Evolutionary conservation across 2,888 invertebrate species (phyloP).

Genomic region (Imbricaverruca yamaguchii): DNA sequence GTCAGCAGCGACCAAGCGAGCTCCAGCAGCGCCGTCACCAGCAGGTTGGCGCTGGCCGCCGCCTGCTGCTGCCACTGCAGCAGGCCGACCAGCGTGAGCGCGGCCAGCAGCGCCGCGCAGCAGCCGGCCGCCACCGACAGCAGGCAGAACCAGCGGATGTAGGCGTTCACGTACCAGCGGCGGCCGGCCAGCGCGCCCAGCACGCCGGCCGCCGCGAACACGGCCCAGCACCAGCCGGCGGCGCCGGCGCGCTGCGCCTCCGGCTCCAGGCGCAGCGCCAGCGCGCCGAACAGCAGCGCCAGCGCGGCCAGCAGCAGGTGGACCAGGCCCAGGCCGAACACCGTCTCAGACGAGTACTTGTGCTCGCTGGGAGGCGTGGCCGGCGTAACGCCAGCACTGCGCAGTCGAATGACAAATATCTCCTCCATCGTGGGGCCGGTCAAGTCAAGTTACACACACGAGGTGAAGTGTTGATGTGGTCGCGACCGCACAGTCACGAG

Average conservation of each 20-base stretch:
- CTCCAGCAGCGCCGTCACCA: slow-evolving; percentile 18
- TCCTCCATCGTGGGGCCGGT: slow-evolving; percentile 50
- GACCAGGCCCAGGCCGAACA: slow-evolving; percentile 56
- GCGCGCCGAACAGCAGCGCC: slow-evolving; percentile 50
- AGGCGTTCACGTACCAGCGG: slow-evolving; percentile 58
- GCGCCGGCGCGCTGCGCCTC: slow-evolving; percentile 36
- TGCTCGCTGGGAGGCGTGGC: slow-evolving; percentile 58
- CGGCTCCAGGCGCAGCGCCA: slow-evolving; percentile 45
- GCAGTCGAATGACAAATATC: slow-evolving; percentile 59
- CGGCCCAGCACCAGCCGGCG: background rate
- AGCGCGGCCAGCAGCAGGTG: slow-evolving; percentile 54
- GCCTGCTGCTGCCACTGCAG: background rate
- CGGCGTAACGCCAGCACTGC: slow-evolving; percentile 53
- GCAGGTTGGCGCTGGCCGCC: slow-evolving; percentile 13
- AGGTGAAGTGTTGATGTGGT: too few species aligned
- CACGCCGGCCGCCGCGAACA: background rate
- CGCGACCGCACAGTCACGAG: too few species aligned
- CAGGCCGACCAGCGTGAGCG: background rate
- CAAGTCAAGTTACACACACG: slow-evolving; percentile 41
- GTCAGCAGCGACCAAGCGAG: background rate
- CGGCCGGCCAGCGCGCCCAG: slow-evolving; percentile 54
- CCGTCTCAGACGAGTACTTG: slow-evolving; percentile 58
- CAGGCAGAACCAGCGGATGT: slow-evolving; percentile 55
- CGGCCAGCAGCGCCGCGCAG: slow-evolving; percentile 30
- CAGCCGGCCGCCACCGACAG: slow-evolving; percentile 50